These are phyloP conservation scores for Gobio occitaniae DNA, from an alignment of 2,797 vertebrate genomes.

Conservation along the genomic window DNA sequence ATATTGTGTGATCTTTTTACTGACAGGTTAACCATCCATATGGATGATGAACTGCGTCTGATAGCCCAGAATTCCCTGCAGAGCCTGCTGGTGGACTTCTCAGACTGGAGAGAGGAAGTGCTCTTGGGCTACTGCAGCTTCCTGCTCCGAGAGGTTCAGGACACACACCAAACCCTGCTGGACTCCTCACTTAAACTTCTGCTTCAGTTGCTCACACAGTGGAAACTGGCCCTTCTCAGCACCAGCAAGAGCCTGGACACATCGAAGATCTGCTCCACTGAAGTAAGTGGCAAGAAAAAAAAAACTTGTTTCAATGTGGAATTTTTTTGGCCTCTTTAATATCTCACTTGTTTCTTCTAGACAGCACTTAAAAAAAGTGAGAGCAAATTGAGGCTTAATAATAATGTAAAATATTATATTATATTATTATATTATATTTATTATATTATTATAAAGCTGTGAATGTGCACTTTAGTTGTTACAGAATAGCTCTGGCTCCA, in stretches of 20 bases:
- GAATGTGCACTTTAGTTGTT: conserved; percentile 37
- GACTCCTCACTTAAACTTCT: conserved; percentile 94
- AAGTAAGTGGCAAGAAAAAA: conserved; percentile 65
- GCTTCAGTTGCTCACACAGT: conserved; percentile 95
- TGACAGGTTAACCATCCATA: conserved; percentile 93
- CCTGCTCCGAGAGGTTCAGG: conserved; percentile 93
- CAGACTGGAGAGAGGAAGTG: conserved; percentile 97
- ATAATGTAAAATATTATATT: background rate
- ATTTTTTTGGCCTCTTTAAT: background rate
- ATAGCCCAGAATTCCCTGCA: conserved; percentile 98
- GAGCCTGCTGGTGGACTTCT: conserved; percentile 94
- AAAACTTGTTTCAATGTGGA: background rate
- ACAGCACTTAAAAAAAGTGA: background rate
- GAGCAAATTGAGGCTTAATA: background rate
- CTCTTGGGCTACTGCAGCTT: conserved; percentile 97
- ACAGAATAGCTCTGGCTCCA: conserved; percentile 49
- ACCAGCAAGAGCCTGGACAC: conserved; percentile 70
- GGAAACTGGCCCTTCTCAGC: conserved; percentile 91
- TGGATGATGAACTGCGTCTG: conserved; percentile 97
- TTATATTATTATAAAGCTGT: background rate
- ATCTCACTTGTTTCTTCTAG: background rate
- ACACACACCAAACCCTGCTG: conserved; percentile 92
- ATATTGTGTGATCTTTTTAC: background rate
- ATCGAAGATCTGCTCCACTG: conserved; percentile 67
- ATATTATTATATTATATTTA: background rate